These are phyloP conservation scores for Solea senegalensis DNA, from an alignment of 2,113 vertebrate species.

Conservation along the genomic window DNA sequence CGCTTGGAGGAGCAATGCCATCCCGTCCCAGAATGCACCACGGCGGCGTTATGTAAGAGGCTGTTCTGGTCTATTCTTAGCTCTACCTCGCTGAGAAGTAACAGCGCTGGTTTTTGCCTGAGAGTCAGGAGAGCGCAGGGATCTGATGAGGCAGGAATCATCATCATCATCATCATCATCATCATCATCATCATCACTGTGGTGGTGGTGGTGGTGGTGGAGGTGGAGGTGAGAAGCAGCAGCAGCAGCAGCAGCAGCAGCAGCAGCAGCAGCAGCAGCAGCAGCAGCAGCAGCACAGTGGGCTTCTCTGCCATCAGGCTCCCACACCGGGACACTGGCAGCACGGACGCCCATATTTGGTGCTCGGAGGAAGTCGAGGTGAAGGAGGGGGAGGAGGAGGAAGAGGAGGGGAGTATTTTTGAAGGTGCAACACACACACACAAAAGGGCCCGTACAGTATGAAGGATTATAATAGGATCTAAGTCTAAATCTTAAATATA, in stretches of 20 bases:
- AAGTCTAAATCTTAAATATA: no score
- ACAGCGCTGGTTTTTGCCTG: conserved; percentile 59
- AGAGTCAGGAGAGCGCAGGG: conserved; percentile 67
- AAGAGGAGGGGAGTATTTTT: conserved; percentile 31
- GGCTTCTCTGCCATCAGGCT: conserved; percentile 57
- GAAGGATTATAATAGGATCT: no score
- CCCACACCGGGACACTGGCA: conserved; percentile 49
- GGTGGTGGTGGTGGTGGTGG: no score
- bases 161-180: conserved; percentile 18
- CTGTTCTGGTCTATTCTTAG: conserved; percentile 83
- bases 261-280: conserved; percentile 24
- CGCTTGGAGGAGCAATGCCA: conserved; percentile 56
- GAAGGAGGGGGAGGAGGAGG: conserved; percentile 44
- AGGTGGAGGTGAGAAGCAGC: conserved; percentile 54
- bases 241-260: conserved; percentile 36
- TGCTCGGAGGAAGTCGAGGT: conserved; percentile 62
- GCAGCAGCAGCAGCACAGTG: conserved; percentile 51
- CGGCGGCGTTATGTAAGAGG: conserved; percentile 80
- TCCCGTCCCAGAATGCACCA: conserved; percentile 76
- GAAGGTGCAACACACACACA: conserved; percentile 20
- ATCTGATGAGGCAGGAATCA: conserved; percentile 71
- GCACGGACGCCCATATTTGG: conserved; percentile 70
- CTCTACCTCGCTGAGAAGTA: conserved; percentile 75
- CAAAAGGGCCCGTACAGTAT: conserved; percentile 3
- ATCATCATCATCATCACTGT: conserved; percentile 6